Base-by-base conservation (phyloP, 2,113 vertebrate genomes). In the Archocentrus centrarchus region DNA sequence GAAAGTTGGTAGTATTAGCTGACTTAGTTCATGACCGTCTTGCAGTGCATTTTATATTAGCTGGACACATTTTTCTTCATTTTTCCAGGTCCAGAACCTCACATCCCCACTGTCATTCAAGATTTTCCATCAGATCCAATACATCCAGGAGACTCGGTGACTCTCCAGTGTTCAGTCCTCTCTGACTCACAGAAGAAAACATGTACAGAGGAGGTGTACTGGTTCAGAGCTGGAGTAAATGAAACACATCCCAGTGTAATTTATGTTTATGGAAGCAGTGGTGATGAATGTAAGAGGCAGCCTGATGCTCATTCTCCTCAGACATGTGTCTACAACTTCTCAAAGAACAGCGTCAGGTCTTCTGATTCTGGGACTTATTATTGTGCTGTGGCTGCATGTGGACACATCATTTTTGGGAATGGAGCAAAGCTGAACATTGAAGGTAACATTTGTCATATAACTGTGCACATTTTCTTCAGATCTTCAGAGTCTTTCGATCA, bases 341-440 rank as follows among this genome's bases (percentile, higher is more conserved):
- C 82, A 32, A 93, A 83, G 80, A 83, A 14, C 24, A 87, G 79
- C 2, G 9, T 75, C 22, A 59, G n/a, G 47, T 47, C 61, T 3
- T 79, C 60, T 37, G 86, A 93, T 60, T 32, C 75, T 61, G 92
- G 82, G 20, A 92, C 64, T 9, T 94, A 93, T 63, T 90, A 93
- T 59, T 93, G 92, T 68, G 92, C 92, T 70, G 83, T 91, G 47
- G 82, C 15, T 44, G 27, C 64, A 35, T 94, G 90, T 88, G 92
- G 91, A 62, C 47, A 60, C 6, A 80, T 93, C 39, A 5, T 91
- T 11, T 18, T 93, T 73, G 92, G 92, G 1, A 41, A 85, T 18
- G 93, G 93, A 68, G 85, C 84, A 18, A 75, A 39, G 62, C 2
- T 92, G 37, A 47, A 68, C 1, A 32, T 80, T 75, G 0, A 80